Evolutionary conservation across 2,888 invertebrate genomes (phyloP).

Genomic region (Marasmarcha lunaedactyla): DNA sequence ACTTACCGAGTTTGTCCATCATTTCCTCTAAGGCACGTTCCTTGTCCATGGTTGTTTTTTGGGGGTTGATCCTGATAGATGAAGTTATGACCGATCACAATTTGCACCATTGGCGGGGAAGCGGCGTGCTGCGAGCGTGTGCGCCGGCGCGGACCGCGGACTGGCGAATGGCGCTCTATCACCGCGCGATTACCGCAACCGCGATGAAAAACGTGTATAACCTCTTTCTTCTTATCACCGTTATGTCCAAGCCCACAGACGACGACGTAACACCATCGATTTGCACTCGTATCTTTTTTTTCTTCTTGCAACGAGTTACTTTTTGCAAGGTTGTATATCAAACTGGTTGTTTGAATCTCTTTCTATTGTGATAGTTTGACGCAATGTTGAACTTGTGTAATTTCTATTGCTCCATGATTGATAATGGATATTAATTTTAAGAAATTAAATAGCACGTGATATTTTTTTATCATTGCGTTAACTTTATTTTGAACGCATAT

Average conservation of each 20-base stretch:
- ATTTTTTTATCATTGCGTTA: no score
- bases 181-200: conserved; percentile 44
- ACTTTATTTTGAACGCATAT: no score
- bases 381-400: no score
- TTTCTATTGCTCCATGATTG: no score
- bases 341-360: no score
- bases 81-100: conserved; percentile 27
- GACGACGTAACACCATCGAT: background rate
- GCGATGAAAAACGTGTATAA: conserved; percentile 38
- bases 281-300: no score
- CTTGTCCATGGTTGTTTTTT: conserved; percentile 63
- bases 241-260: conserved; percentile 28
- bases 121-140: conserved; percentile 34
- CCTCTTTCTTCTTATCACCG: conserved; percentile 49
- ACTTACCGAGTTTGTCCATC: conserved; percentile 75
- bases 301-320: no score
- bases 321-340: no score
- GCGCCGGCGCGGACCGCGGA: conserved; percentile 43
- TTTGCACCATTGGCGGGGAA: conserved; percentile 48
- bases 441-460: no score
- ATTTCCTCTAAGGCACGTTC: conserved; percentile 74
- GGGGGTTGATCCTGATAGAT: conserved; percentile 13
- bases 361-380: no score
- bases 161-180: conserved; percentile 50
- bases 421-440: no score